Evolutionary conservation across 2,797 vertebrate genomes (phyloP), one percentile per base, ranked within the genome.

Genomic region (Cynodonichthys magdalenae): DNA sequence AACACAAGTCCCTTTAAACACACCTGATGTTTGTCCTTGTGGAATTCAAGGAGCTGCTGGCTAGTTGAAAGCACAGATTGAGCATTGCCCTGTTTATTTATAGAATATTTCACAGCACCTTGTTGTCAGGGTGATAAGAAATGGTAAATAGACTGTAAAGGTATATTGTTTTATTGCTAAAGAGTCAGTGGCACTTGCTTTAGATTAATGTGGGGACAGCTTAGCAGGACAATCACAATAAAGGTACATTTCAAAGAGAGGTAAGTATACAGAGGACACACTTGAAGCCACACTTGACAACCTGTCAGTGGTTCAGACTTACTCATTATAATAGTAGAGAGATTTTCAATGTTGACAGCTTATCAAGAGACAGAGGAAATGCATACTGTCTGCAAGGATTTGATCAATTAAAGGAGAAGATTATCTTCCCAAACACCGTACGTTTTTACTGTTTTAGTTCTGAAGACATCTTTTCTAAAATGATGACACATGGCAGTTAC

Each of bases 81-180:
- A 68, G 39, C 29, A 46, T 4, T 0, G 0, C 15, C 2, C n/a
- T 52, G n/a, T 53, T 59, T 66, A 52, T 57, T 53, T 50, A 53
- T 24, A 60, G n/a, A 24, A 24, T 17, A 9, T 66, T 61, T 29
- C 49, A 34, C 5, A 51, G 60, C 49, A 73, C 10, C 41, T 20
- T 59, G 31, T 49, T 18, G 41, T 66, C 64, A 59, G 17, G 55
- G 55, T 59, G 64, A 66, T 47, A 47, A 53, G 55, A 59, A 46
- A 66, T 57, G 53, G 36, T 47, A 47, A 41, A 41, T 19, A 29
- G 44, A 29, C 1, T 2, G 18, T 18, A 29, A 46, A 18, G 15
- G 29, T 24, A 14, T 48, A 6, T 27, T n/a, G 41, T 51, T 19
- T 42, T n/a, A 29, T 9, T 55, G 15, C 47, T 49, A 17, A 29